phyloP scores from a whole-genome alignment of 2,797 vertebrate species.

The Catostomus latipinnis region DNA sequence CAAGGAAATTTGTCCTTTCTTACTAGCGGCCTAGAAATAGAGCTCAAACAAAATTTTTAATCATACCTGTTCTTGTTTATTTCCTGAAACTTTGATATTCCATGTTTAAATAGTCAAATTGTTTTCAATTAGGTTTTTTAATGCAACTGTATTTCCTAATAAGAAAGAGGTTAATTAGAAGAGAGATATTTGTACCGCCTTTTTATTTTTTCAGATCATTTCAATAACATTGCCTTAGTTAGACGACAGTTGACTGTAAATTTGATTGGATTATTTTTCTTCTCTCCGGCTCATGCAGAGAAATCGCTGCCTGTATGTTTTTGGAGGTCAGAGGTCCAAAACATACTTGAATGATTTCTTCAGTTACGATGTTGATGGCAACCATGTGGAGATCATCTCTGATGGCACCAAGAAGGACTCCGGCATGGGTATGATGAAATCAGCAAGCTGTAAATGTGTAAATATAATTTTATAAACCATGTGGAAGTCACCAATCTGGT shows the following conservation, averaged over 20 bases:
- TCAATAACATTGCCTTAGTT: no score
- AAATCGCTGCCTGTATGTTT: slow-evolving; percentile 96
- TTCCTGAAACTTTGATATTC: no score
- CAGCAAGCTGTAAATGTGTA: background rate
- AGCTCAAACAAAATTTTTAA: no score
- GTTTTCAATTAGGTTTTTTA: no score
- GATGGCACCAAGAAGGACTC: slow-evolving; percentile 99
- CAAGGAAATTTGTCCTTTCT: no score
- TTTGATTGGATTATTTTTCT: background rate
- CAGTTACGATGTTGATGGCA: slow-evolving; percentile 95
- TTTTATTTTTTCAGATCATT: no score
- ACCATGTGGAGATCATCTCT: slow-evolving; percentile 98
- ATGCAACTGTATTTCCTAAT: no score
- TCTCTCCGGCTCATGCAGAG: slow-evolving; percentile 77
- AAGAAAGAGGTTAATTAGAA: no score
- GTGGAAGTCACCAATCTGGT: background rate
- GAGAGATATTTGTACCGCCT: no score
- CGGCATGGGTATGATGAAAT: slow-evolving; percentile 87
- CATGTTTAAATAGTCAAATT: no score
- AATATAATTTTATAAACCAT: background rate
- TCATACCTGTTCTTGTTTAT: no score
- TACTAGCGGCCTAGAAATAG: no score
- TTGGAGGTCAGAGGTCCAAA: slow-evolving; percentile 97
- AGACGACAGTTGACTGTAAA: background rate
- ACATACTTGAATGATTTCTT: slow-evolving; percentile 99